Base-by-base conservation (phyloP, 2,888 invertebrate genomes). In the Eurytoma californica region DNA sequence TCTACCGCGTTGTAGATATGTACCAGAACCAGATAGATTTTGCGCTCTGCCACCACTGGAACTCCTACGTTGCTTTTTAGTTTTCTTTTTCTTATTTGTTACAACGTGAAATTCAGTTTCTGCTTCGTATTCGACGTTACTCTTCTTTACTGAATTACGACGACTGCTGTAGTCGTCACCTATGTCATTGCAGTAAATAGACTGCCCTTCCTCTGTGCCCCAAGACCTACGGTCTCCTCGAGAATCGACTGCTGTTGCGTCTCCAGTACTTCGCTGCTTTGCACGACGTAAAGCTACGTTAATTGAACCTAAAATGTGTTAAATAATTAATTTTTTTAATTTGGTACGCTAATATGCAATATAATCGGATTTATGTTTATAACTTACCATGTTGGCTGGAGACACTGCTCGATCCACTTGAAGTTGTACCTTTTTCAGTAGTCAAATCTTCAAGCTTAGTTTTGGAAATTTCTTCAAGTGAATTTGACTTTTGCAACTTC, bases 401-500 rank as follows among this genome's bases (percentile, higher is more conserved):
- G 82, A 89, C 83, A 79, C 88, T 90, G 77, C 87, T 89, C 18
- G 88, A 86, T 72, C 86, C 88, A 79, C 89, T 89, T 28, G 89
- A 89, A 79, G 86, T 87, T 13, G 85, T 83, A 72, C 87, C 87
- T 77, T 90, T 88, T 69, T 92, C 90, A 72, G 92, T 92, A 49
- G 94, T 94, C 82, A 94, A 92, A 86, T 95, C 95, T 86, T 94
- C 95, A 83, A 95, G 91, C 89, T 94, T 94, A 78, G 95, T 94
- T 84, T 94, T 94, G 67, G 95, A 95, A 83, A 96, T 93, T 91
- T 96, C 96, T 89, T 96, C 96, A 84, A 96, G 91, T 49, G 96
- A 96, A 87, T 95, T 94, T 82, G 95, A 94, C 83, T 95, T 95
- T 87, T 95, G 94, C 79, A 93, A 86, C 82, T 92, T 91, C 72